Conservation (phyloP, 2,888 invertebrate genomes). For the Silvanus unidentatus region DNA sequence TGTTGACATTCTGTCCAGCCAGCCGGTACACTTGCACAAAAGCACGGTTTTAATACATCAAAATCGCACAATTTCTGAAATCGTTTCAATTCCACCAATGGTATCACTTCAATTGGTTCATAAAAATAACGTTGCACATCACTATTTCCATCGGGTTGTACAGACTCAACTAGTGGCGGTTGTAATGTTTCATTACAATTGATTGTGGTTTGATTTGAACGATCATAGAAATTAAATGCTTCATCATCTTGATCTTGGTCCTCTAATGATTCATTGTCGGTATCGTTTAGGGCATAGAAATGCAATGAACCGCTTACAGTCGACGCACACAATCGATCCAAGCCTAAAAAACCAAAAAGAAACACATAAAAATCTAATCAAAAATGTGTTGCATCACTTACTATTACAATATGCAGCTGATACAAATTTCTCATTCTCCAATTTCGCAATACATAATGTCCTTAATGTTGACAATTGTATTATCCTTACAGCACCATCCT, state of each 20-base stretch:
- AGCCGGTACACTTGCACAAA: slow-evolving; percentile 83
- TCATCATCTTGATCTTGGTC: slow-evolving; percentile 67
- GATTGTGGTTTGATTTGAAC: slow-evolving; percentile 16
- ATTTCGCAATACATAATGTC: slow-evolving; percentile 60
- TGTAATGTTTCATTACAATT: neutral
- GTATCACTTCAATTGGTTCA: slow-evolving; percentile 36
- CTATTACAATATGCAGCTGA: slow-evolving; percentile 83
- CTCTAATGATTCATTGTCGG: slow-evolving; percentile 64
- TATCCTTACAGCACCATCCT: slow-evolving; percentile 68
- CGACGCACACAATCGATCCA: slow-evolving; percentile 80
- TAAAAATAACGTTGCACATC: slow-evolving; percentile 36
- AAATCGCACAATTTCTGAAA: slow-evolving; percentile 72
- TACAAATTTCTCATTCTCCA: slow-evolving; percentile 67
- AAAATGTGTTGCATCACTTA: slow-evolving; percentile 38
- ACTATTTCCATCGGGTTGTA: slow-evolving; percentile 30
- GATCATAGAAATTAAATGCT: slow-evolving; percentile 15
- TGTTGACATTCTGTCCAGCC: slow-evolving; percentile 93
- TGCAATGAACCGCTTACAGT: slow-evolving; percentile 75
- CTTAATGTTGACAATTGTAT: slow-evolving; percentile 66
- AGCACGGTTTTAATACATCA: slow-evolving; percentile 62
- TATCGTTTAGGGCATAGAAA: slow-evolving; percentile 72
- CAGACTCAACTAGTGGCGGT: slow-evolving; percentile 11
- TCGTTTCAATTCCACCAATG: slow-evolving; percentile 45
- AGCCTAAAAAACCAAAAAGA: slow-evolving; percentile 45
- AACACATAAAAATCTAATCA: neutral